Evolutionary conservation across 2,888 invertebrate genomes (phyloP), one percentile per base, ranked within the genome.

Genomic region (Timema cristinae): DNA sequence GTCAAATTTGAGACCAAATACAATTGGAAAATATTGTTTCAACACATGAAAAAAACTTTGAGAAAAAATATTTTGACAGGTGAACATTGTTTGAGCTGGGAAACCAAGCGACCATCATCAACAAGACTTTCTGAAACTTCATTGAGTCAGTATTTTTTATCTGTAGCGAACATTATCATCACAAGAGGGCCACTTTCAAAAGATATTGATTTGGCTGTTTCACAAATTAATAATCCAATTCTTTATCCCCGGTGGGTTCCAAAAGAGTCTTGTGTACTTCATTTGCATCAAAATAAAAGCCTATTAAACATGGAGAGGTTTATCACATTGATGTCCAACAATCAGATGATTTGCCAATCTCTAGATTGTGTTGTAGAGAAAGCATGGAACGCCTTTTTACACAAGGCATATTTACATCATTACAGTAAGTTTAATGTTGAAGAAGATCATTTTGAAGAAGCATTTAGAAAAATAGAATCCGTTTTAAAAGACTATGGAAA

Each of bases 401-500:
- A 84, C 77, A 81, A 81, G 51, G 85, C 86, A 9, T 86, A 83
- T 78, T 77, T 86, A 54, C 86, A 86, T 79, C 85, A 85, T 73
- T 86, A 85, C 76, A 81, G 81, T 74, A 82, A 84, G 73, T 84
- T 80, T 77, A 83, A 82, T 52, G 77, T 86, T 54, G 82, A 82
- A 73, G 83, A 85, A 59, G 80, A 83, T 56, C 82, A 84, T 74
- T 85, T 86, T 78, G 77, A 82, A 66, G 78, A 81, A 74, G 81
- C 84, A n/a, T 86, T 86, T 78, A 82, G 84, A 56, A 81, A 81
- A 77, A 75, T 85, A 73, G 85, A 85, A 48, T 7, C 11, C 5
- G 48, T 63, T 63, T 47, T 63, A 48, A 32, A 32, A 32, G 32
- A 32, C 32, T 32, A 32, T 32, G 32, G 32, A 32, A 32, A 32